These are phyloP conservation scores for Cardiocondyla obscurior DNA, from an alignment of 1,140 invertebrate genomes.

Conservation along the genomic window DNA sequence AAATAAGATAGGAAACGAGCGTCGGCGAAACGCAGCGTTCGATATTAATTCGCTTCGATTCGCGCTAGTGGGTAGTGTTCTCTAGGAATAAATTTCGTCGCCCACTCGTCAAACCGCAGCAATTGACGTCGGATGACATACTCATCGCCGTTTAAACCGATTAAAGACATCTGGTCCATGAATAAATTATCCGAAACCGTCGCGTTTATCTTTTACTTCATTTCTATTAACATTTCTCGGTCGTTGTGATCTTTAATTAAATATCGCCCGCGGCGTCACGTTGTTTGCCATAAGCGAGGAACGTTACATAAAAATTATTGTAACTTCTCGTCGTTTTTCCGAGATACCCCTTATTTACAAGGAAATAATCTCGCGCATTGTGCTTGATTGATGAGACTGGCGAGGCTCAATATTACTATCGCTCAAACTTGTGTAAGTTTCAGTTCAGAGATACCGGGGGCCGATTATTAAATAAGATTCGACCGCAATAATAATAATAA, in stretches of 20 bases:
- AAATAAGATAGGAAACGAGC: slow-evolving; percentile 35
- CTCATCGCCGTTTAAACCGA: not conserved
- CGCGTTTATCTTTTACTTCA: not conserved
- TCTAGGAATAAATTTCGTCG: slow-evolving; percentile 42
- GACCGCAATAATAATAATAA: not conserved
- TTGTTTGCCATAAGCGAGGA: not conserved
- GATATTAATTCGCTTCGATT: slow-evolving; percentile 19
- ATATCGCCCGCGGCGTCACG: not conserved
- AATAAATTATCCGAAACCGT: slow-evolving; percentile 13
- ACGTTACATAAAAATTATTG: not conserved
- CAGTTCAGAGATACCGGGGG: not conserved
- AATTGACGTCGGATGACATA: slow-evolving; percentile 33
- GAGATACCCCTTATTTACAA: not conserved
- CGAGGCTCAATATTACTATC: not conserved
- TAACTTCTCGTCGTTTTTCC: not conserved
- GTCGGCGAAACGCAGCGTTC: not conserved
- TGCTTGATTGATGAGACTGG: not conserved
- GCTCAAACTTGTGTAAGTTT: not conserved
- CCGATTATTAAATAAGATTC: not conserved
- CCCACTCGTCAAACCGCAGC: not conserved
- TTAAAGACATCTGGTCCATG: not conserved
- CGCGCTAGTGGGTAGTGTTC: slow-evolving; percentile 1
- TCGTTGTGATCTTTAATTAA: not conserved
- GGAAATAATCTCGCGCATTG: not conserved
- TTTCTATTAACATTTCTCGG: not conserved